Percentiles rank a stretch among this genome's conserved stretches.
Evolutionary conservation across 2,888 invertebrate species (phyloP).

Genomic region (Fabriciana adippe): DNA sequence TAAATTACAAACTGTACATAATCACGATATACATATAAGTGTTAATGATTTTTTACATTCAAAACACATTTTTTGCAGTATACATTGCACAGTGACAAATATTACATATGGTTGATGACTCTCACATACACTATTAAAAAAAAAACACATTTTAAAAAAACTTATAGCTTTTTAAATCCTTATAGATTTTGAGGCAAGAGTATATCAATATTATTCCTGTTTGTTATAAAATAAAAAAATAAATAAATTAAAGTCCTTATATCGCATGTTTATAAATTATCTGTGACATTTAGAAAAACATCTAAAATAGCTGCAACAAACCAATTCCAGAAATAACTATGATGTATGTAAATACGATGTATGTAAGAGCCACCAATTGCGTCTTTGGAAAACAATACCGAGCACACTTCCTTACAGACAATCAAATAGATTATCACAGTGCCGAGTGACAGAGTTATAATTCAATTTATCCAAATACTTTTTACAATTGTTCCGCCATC

Average conservation of each 20-base stretch:
- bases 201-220: too few relatives aligned
- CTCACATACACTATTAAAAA: conserved; percentile 2
- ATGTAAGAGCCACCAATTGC: conserved; percentile 2
- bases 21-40: conserved; percentile 69
- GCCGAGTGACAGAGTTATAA: conserved; percentile 1
- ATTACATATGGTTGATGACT: conserved; percentile 5
- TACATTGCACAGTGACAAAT: conserved; percentile 6
- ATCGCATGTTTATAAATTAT: too few relatives aligned
- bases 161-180: too few relatives aligned
- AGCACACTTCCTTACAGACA: conserved; percentile 43
- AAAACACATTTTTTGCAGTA: conserved; percentile 46
- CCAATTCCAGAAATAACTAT: too few relatives aligned
- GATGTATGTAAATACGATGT: neutral
- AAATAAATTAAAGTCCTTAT: too few relatives aligned
- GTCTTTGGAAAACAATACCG: conserved; percentile 8
- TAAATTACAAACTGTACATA: conserved; percentile 63
- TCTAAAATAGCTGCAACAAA: too few relatives aligned
- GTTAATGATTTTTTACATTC: conserved; percentile 58
- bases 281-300: too few relatives aligned
- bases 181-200: too few relatives aligned
- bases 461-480: neutral
- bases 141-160: too few relatives aligned
- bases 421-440: conserved; percentile 57
- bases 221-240: too few relatives aligned
- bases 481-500: neutral